phyloP scores from a whole-genome alignment of 2,113 vertebrate species.

The Varanus salvator region DNA sequence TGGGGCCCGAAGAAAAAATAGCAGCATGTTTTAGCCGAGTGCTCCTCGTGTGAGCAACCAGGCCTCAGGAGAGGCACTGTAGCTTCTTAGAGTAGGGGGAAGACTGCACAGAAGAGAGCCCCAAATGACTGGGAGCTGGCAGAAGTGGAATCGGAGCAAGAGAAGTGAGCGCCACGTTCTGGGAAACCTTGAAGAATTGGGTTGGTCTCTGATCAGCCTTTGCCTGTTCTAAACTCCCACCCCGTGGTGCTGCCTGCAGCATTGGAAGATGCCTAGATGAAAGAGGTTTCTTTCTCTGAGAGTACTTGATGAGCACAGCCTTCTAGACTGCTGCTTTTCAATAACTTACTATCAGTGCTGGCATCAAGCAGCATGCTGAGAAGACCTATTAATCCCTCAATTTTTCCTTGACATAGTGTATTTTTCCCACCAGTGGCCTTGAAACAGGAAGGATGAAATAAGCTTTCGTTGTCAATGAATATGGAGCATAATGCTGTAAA shows the following conservation, averaged over 20 bases:
- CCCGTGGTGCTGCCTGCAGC: neutral
- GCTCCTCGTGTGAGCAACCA: too few species aligned
- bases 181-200: too few species aligned
- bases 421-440: neutral
- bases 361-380: conserved; percentile 4
- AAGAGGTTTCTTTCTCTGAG: conserved; percentile 33
- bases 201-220: too few species aligned
- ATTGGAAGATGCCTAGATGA: conserved; percentile 40
- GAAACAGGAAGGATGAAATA: conserved; percentile 2
- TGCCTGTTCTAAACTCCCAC: too few species aligned
- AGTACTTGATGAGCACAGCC: neutral
- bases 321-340: neutral
- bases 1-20: too few species aligned
- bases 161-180: too few species aligned
- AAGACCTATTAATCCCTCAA: neutral
- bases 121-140: too few species aligned
- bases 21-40: too few species aligned
- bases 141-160: too few species aligned
- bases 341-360: neutral
- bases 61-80: too few species aligned
- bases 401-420: neutral
- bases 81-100: too few species aligned
- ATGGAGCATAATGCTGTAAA: conserved; percentile 15
- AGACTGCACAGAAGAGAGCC: too few species aligned
- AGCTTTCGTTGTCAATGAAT: neutral